A percentile compares a stretch with the other conserved stretches of the same genome.
Evolutionary conservation across 2,888 invertebrate genomes (phyloP).

Genomic region (Latheticus oryzae): DNA sequence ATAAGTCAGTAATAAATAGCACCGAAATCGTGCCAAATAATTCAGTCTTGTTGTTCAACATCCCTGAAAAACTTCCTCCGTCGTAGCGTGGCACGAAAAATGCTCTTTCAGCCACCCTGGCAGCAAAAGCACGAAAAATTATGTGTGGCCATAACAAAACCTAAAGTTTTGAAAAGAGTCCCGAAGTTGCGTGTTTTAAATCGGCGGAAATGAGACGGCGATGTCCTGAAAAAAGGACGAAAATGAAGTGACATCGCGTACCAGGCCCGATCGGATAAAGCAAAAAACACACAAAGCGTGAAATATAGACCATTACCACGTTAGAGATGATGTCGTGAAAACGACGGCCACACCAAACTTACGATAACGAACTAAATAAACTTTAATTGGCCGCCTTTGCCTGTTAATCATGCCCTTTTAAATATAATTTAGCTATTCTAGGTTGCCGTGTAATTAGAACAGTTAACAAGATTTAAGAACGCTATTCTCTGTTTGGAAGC

Average conservation of each 20-base stretch:
- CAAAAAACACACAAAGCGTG: constrained; percentile 54
- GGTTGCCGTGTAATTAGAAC: constrained; percentile 57
- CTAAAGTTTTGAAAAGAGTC: constrained; percentile 54
- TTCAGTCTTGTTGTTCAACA: constrained; percentile 49
- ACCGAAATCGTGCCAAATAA: constrained; percentile 52
- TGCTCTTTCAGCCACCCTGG: constrained; percentile 53
- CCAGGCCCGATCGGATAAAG: constrained; percentile 53
- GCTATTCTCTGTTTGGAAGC: constrained; percentile 53
- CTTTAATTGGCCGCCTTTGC: constrained; percentile 46
- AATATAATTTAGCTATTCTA: constrained; percentile 56
- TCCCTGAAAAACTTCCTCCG: constrained; percentile 45
- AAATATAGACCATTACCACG: constrained; percentile 61
- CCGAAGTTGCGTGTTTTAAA: constrained; percentile 58
- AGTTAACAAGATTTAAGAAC: constrained; percentile 59
- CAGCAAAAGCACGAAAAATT: constrained; percentile 57
- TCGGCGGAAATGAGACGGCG: constrained; percentile 60
- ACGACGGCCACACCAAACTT: constrained; percentile 38
- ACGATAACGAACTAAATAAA: constrained; percentile 49
- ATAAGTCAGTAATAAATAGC: constrained; percentile 34
- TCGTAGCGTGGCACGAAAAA: constrained; percentile 56
- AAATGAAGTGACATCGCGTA: constrained; percentile 62
- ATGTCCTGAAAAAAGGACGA: constrained; percentile 60
- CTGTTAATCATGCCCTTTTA: constrained; percentile 54
- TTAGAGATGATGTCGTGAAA: constrained; percentile 53
- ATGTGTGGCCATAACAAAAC: constrained; percentile 57